Percentiles rank a stretch among this genome's conserved stretches.
These are phyloP conservation scores for Pterocles gutturalis DNA, from an alignment of 2,113 vertebrate genomes.

Conservation along the genomic window DNA sequence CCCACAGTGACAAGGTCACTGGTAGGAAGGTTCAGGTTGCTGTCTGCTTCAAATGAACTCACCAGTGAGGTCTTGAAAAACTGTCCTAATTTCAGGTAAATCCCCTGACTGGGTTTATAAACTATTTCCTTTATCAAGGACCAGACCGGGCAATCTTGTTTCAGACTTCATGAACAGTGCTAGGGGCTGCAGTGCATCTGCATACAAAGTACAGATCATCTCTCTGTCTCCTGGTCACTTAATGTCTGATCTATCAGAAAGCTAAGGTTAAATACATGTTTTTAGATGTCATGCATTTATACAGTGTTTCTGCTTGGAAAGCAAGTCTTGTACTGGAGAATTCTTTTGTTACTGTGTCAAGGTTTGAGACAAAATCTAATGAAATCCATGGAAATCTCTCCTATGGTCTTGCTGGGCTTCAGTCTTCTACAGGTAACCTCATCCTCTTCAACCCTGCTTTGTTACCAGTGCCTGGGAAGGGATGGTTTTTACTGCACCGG, in stretches of 20 bases:
- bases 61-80: not conserved
- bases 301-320: not conserved
- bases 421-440: not conserved
- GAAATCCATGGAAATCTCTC: not conserved
- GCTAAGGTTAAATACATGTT: not conserved
- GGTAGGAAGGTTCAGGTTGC: not conserved
- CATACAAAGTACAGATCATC: not conserved
- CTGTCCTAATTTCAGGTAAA: not conserved
- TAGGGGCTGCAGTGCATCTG: not conserved
- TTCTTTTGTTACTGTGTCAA: not conserved
- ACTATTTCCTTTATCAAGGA: not conserved
- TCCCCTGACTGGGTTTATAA: not conserved
- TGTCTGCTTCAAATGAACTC: not conserved
- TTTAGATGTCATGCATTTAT: not conserved
- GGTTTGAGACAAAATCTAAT: not conserved
- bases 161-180: not conserved
- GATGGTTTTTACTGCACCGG: not conserved
- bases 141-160: not conserved
- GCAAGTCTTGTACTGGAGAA: not conserved
- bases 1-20: not conserved
- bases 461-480: not conserved
- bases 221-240: not conserved
- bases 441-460: not conserved
- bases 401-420: not conserved
- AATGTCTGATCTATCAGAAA: not conserved